Base-by-base conservation (phyloP, 2,888 invertebrate genomes). In the Eupithecia subumbrata region DNA sequence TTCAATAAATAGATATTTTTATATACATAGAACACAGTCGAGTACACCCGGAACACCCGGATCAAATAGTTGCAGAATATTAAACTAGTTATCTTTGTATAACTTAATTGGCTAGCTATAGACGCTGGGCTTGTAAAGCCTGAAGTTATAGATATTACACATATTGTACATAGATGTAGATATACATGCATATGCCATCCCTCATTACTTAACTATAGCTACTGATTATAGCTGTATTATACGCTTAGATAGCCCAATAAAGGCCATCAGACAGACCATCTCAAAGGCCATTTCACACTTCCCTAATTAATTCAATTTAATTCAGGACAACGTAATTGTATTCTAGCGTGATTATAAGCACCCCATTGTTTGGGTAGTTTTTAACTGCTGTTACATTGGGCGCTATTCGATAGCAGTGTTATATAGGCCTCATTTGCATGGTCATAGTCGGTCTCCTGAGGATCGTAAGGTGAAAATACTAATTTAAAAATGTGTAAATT, bases 231-330 rank as follows among this genome's bases (percentile, higher is more conserved):
- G 18, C 3, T 64, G 34, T 56, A 56, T 56, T 22, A 56, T 5
- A n/a, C 1, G 25, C 30, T 37, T 60, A 71, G 69, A 74, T 72
- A 76, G 56, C 37, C 45, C 72, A 70, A 67, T 70, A 75, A 79
- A 34, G 43, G 56, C 25, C 76, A 60, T 68, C 67, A 77, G 74
- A 71, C 34, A 22, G 72, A 37, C 72, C 34, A 71, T 75, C 63
- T 66, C 70, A 72, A 56, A 79, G 80, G 79, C 81, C 80, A 76
- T 80, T 81, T 83, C 76, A 84, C 84, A 85, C 85, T 89, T 90
- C 87, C 88, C 82, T 82, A 85, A 90, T 91, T 90, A 90, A 91
- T 92, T 89, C 89, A 86, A 85, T 90, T 91, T 90, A 90, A 91
- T 92, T 89, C 89, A 86, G 84, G 70, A 80, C 78, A 76, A 69